A percentile compares a stretch with the other conserved stretches of the same genome.
Evolutionary conservation across 2,888 invertebrate species (phyloP).

Genomic region (Euspilapteryx auroguttella): DNA sequence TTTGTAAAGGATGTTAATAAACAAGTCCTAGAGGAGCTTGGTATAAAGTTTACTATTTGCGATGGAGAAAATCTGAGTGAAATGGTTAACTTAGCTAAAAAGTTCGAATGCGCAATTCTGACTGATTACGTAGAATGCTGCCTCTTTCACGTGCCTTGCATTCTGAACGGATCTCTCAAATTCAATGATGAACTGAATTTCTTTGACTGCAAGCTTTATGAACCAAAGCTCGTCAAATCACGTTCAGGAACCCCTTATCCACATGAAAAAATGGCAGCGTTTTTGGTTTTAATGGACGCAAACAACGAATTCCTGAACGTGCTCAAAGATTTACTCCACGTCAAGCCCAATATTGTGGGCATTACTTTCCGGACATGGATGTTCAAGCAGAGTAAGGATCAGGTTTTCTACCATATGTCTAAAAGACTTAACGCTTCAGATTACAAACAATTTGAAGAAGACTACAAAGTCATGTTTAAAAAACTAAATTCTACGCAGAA

Average conservation of each 20-base stretch:
- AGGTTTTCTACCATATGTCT: too few species aligned
- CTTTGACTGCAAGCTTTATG: conserved; percentile 1
- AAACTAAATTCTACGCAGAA: too few species aligned
- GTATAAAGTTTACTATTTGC: conserved; percentile 14
- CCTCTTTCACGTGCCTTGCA: conserved; percentile 8
- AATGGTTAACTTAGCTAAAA: conserved; percentile 12
- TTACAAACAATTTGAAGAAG: too few species aligned
- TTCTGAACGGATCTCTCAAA: conserved; percentile 3
- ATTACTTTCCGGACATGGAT: too few species aligned
- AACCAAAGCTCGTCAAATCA: neutral
- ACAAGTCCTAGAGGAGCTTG: conserved; percentile 13
- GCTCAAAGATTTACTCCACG: too few species aligned
- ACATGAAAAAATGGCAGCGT: neutral
- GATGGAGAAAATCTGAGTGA: conserved; percentile 12
- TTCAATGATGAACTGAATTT: conserved; percentile 2
- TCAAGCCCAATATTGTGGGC: too few species aligned
- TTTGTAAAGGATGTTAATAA: conserved; percentile 11
- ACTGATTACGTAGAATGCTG: conserved; percentile 14
- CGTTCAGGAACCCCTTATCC: neutral
- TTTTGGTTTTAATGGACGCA: conserved; percentile 1
- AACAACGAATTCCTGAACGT: too few species aligned
- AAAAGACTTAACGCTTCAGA: too few species aligned
- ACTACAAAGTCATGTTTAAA: too few species aligned
- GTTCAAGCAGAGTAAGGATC: too few species aligned
- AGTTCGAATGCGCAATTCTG: conserved; percentile 14